Evolutionary conservation across 1,140 invertebrate genomes (phyloP), one percentile per base, ranked within the genome.

Genomic region (Stratiolaelaps scimitus): DNA sequence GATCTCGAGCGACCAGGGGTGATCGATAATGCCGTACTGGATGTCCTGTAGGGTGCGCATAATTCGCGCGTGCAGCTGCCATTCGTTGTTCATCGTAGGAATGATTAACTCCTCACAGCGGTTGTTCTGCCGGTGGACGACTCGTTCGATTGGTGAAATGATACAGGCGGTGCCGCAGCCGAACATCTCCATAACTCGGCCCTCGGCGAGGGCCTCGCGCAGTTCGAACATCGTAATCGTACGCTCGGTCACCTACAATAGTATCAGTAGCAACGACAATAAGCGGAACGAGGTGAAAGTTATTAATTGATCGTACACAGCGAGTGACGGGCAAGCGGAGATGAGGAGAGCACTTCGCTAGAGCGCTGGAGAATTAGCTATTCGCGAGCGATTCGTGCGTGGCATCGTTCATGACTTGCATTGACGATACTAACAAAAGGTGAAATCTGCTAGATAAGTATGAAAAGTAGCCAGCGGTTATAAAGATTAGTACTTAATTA

Each of bases 141-240:
- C 89, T 34, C 81, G 79, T 30, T 84, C 84, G 44, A 98, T 83
- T 1, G 93, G 93, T 73, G 87, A 92, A 0, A 98, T 84, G 53
- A 92, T 80, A 71, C 88, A 91, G 0, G 93, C 93, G 20, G 93
- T 98, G 65, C 93, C 93, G 56, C 89, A 82, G 47, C 92, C 92
- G 78, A 98, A 98, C 71, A 95, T 80, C 78, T 97, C 92, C 68
- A 93, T 73, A 56, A 97, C 75, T 76, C 88, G 82, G 69, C 87
- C 87, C 75, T 89, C 81, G 60, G 84, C 81, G 53, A 85, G 77
- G 26, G 89, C 80, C 67, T 83, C 78, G 20, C 83, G 76, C 34
- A 98, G 71, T 73, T 89, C 84, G 4, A 78, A 74, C 91, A 98
- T 98, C 13, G 85, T 92, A 45, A 97, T 83, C 7, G 76, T 76